Percentiles rank a stretch among this genome's conserved stretches.
These are phyloP conservation scores for Peucedramus taeniatus DNA, from an alignment of 2,113 vertebrate species.

Conservation along the genomic window DNA sequence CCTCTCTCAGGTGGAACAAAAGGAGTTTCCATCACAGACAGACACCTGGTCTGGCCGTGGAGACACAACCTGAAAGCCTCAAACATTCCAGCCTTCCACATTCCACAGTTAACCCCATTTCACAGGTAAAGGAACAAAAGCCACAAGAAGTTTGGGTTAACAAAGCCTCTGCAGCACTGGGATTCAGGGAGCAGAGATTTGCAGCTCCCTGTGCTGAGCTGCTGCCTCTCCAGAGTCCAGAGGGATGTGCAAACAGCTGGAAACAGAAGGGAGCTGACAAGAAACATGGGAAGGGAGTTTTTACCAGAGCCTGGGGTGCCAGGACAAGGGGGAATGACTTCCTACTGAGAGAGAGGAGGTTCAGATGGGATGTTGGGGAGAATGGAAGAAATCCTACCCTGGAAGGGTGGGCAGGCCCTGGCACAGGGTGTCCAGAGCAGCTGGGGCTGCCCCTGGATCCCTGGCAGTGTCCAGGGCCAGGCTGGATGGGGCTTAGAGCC, in stretches of 20 bases:
- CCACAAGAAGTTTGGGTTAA: rapidly evolving
- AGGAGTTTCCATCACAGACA: neutral
- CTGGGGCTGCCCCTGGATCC: neutral
- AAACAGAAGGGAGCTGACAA: neutral
- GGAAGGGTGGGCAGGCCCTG: neutral
- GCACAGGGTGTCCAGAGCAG: neutral
- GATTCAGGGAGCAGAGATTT: neutral
- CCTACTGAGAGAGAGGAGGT: neutral
- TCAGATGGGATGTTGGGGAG: neutral
- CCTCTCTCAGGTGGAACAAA: neutral
- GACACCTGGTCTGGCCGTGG: rapidly evolving
- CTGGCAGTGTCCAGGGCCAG: neutral
- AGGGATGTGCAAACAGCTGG: neutral
- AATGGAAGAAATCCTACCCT: neutral
- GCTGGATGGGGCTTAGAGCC: neutral
- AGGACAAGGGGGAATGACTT: neutral
- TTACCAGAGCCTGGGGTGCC: neutral
- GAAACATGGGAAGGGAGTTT: neutral
- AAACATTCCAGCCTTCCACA: neutral
- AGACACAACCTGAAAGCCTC: neutral
- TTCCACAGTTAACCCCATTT: neutral
- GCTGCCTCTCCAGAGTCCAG: neutral
- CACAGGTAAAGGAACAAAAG: neutral
- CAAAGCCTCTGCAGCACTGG: neutral
- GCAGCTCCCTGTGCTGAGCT: neutral